These are phyloP conservation scores for Drosophila oshimai DNA, from an alignment of 1,140 invertebrate species.

Conservation along the genomic window DNA sequence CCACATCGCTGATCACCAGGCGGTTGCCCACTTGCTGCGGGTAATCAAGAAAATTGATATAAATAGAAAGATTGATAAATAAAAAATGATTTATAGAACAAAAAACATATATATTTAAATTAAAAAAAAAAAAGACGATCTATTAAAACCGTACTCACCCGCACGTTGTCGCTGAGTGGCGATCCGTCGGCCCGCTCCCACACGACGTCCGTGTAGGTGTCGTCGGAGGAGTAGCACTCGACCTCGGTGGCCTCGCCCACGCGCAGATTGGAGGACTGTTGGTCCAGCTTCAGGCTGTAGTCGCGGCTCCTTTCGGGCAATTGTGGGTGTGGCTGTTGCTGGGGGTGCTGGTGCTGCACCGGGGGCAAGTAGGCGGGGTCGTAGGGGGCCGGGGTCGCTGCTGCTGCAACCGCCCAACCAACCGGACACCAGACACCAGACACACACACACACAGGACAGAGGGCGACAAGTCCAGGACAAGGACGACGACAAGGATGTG, in stretches of 20 bases:
- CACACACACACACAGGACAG: constrained; percentile 14
- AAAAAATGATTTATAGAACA: too few relatives aligned
- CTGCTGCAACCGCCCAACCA: constrained; percentile 13
- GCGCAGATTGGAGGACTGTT: constrained; percentile 62
- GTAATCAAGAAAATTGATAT: background rate
- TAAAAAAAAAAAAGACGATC: too few relatives aligned
- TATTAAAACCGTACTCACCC: constrained; percentile 41
- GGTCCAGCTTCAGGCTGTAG: constrained; percentile 72
- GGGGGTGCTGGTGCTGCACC: too few relatives aligned
- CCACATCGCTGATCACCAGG: constrained; percentile 85
- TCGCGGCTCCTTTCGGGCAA: constrained; percentile 27
- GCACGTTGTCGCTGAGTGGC: constrained; percentile 82
- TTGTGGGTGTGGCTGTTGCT: background rate
- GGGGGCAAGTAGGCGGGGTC: constrained; percentile 55
- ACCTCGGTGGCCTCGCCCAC: constrained; percentile 75
- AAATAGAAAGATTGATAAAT: rapidly evolving
- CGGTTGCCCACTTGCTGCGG: constrained; percentile 81
- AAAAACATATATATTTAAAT: too few relatives aligned
- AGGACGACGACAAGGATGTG: constrained; percentile 58
- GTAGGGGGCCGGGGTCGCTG: constrained; percentile 12
- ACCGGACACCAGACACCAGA: background rate
- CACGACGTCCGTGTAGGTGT: constrained; percentile 81
- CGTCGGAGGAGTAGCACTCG: constrained; percentile 76
- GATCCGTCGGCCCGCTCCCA: constrained; percentile 83
- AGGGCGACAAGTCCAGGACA: constrained; percentile 41